Base-by-base conservation (phyloP, 30 jellyfish, hydroid and myxozoan species). In the Hydractinia symbiolongicarpus region DNA sequence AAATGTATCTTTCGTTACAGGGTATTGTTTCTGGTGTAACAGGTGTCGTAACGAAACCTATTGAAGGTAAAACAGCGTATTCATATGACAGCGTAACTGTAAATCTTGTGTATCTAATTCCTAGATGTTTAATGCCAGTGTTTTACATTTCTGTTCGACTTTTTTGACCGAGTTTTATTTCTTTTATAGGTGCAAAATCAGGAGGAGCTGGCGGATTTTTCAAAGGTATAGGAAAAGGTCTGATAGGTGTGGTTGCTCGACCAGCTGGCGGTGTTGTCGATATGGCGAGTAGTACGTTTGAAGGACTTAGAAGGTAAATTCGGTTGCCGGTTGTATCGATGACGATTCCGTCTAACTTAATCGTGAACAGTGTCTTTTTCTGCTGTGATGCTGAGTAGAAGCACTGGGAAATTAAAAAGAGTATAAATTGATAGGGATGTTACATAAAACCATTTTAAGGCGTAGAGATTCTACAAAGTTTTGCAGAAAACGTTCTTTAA, bases 261-360 rank as follows among this genome's bases (percentile, higher is more conserved):
- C 98, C 98, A 13, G 89, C 94, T 20, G 98, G 98, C 8, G 98
- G 98, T 7, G 82, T 93, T 70, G 96, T 93, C 20, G 98, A 93
- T 77, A 81, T 93, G 95, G 98, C 98, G 8, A 93, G 98, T 71
- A 93, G 95, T 54, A 93, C 98, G 6, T 87, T 93, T 70, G 98
- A 93, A 74, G 98, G 98, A 11, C 77, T 93, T 21, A 93, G 86
- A 69, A 87, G 96, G 96, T 87, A 64, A 5, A 66, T 7, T n/a
- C 8, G 21, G 15, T 14, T 72, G 64, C 11, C 50, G 81, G n/a
- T 49, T 8, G 9, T 20, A 6, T 54, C 15, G 77, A 14, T 54
- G 19, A 49, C 0, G 2, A 14, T 20, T 64, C 14, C 14, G 10
- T 8, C 17, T 14, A n/a, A n/a, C 8, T 61, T 8, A 15, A 40